Conservation (phyloP, 2,888 invertebrate species). For the Andrena chrysosceles region DNA sequence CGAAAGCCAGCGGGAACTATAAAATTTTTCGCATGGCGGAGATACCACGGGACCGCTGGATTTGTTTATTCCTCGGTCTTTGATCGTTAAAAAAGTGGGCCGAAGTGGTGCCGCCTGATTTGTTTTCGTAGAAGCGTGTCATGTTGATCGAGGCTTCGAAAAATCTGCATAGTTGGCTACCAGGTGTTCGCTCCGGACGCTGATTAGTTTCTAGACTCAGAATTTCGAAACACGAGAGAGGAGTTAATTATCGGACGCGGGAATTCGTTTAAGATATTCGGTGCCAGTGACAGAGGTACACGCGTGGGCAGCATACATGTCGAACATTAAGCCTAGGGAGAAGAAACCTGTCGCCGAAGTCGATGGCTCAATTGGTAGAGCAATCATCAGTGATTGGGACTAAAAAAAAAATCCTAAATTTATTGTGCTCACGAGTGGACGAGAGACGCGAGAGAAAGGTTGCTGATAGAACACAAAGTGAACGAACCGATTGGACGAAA, state of each 20-base stretch:
- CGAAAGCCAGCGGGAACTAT: conserved; percentile 52
- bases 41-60: conserved; percentile 28
- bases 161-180: not conserved
- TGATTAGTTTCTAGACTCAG: not conserved
- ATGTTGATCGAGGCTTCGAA: not conserved
- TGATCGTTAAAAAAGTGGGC: not conserved
- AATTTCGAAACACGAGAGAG: not conserved
- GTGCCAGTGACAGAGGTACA: not conserved
- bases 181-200: not conserved
- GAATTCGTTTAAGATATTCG: not conserved
- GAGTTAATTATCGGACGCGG: not conserved
- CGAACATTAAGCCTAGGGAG: not conserved
- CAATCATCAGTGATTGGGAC: not conserved
- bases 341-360: not conserved
- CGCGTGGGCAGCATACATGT: not conserved
- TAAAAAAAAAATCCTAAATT: not conserved
- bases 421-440: not conserved
- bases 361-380: not conserved
- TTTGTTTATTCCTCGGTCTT: conserved; percentile 39
- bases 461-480: conserved; percentile 20
- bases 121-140: not conserved
- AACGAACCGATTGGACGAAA: conserved; percentile 45
- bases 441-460: not conserved
- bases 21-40: conserved; percentile 45
- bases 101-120: not conserved